Percentiles rank a stretch among this genome's conserved stretches.
Conservation (phyloP, 2,113 vertebrate genomes). For the Nannospalax galili region DNA sequence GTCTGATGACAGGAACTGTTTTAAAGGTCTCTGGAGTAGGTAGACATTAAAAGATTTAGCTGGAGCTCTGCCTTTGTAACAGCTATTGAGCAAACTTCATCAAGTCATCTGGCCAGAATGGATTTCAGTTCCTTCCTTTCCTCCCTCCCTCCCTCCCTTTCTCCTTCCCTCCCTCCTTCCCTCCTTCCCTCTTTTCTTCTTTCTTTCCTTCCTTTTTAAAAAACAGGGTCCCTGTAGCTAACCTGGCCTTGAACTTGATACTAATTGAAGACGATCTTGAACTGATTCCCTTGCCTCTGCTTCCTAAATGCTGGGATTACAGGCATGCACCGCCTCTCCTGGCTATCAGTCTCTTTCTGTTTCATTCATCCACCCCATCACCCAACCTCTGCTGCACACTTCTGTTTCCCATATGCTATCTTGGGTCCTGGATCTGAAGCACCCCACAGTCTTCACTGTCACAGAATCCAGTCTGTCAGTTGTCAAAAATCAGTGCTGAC, state of each 20-base stretch:
- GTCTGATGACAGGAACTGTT: background rate
- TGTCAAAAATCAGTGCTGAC: background rate
- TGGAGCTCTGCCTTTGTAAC: background rate
- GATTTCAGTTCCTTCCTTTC: background rate
- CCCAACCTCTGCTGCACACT: background rate
- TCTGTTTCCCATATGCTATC: background rate
- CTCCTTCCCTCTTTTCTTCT: background rate
- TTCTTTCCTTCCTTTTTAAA: too few relatives aligned
- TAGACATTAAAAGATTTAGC: background rate
- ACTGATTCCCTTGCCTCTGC: background rate
- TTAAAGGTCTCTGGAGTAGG: background rate
- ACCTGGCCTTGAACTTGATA: background rate
- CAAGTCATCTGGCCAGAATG: background rate
- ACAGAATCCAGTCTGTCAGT: background rate
- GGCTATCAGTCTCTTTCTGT: background rate
- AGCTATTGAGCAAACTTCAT: background rate
- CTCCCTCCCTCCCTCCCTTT: background rate
- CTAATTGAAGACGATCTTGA: background rate
- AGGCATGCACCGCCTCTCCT: background rate
- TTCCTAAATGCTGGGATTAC: background rate
- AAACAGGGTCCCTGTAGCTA: background rate
- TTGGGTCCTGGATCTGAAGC: background rate
- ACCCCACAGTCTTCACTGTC: background rate
- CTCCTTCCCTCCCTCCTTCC: background rate
- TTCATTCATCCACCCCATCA: background rate